Conservation (phyloP, 2,888 invertebrate genomes). For the Hypselothyrea guttata region DNA sequence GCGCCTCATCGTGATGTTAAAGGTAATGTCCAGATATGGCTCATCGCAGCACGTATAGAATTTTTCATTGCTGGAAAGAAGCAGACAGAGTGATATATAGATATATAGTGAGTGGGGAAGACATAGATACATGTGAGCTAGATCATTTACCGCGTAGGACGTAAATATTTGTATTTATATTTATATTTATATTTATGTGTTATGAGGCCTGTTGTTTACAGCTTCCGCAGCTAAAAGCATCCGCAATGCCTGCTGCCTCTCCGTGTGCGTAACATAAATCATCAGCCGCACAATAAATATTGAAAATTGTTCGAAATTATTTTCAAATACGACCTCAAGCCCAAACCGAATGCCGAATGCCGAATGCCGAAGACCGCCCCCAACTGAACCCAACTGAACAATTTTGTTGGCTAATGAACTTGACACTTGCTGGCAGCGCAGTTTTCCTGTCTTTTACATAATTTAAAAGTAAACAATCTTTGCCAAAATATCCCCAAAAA, state of each 20-base stretch:
- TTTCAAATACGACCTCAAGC: slow-evolving; percentile 21
- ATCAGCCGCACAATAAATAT: slow-evolving; percentile 62
- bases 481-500: slow-evolving; percentile 17
- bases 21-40: slow-evolving; percentile 97
- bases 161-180: slow-evolving; percentile 56
- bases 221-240: slow-evolving; percentile 34
- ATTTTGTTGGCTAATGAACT: slow-evolving; percentile 41
- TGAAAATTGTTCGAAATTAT: slow-evolving; percentile 48
- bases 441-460: slow-evolving; percentile 38
- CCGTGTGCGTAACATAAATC: slow-evolving; percentile 50
- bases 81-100: slow-evolving; percentile 2
- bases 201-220: slow-evolving; percentile 42
- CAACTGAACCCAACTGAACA: not conserved
- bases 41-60: slow-evolving; percentile 98
- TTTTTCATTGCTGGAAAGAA: slow-evolving; percentile 89
- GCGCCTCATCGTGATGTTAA: slow-evolving; percentile 98
- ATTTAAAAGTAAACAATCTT: slow-evolving; percentile 71
- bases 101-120: not conserved
- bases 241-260: slow-evolving; percentile 25
- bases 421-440: slow-evolving; percentile 34
- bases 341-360: not conserved
- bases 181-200: too few relatives aligned
- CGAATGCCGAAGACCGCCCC: not conserved
- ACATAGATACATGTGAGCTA: slow-evolving; percentile 9
- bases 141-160: slow-evolving; percentile 34